phyloP scores from a whole-genome alignment of 2,797 vertebrate species.

The Poeciliopsis paucimaculata region DNA sequence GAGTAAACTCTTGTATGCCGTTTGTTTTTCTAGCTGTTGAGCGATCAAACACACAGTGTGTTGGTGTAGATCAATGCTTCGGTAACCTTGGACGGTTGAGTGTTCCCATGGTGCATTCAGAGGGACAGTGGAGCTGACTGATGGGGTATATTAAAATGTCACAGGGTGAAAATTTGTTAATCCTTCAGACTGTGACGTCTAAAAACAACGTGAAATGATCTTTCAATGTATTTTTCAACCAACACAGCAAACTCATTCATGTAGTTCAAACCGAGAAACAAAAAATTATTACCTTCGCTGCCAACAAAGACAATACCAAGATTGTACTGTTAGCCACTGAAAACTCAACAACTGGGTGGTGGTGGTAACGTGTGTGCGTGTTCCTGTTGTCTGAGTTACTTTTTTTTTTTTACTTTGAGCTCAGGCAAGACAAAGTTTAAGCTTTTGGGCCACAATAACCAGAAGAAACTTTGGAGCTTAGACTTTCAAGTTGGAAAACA shows the following conservation, averaged over 20 bases:
- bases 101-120: conserved; percentile 38
- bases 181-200: neutral
- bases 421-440: neutral
- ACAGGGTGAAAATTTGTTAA: neutral
- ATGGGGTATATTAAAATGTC: conserved; percentile 15
- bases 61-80: conserved; percentile 34
- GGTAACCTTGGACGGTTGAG: conserved; percentile 30
- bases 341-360: neutral
- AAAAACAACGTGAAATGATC: neutral
- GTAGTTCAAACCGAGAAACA: neutral
- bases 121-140: neutral
- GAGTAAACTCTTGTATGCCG: conserved; percentile 32
- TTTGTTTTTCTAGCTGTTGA: conserved; percentile 29
- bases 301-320: neutral
- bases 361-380: neutral
- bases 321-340: neutral
- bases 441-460: neutral
- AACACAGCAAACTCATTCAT: neutral
- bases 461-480: neutral
- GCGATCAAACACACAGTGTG: conserved; percentile 28
- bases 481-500: neutral
- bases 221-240: neutral
- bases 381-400: neutral
- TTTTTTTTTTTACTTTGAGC: neutral
- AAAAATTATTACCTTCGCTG: neutral